Base-by-base conservation (phyloP, 2,113 vertebrate genomes). In the Peromyscus leucopus region DNA sequence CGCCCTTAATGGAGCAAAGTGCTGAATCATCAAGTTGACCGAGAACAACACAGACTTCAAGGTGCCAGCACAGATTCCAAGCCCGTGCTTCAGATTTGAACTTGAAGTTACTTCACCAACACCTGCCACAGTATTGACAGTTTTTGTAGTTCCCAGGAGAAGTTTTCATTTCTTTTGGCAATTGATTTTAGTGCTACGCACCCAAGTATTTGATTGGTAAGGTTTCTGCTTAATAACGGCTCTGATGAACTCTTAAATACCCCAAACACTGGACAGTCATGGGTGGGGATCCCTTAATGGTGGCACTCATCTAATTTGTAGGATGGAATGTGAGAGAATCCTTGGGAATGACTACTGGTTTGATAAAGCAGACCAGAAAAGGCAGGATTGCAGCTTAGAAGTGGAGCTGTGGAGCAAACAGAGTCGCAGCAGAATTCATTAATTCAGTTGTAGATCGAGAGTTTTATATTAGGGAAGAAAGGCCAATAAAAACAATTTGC, bases 401-500 rank as follows among this genome's bases (percentile, higher is more conserved):
- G 48, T 19, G 9, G 17, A 71, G 76, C n/a, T 46, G 0, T 87
- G 71, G 84, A 83, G 55, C 0, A 1, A 71, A 36, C 0, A 1
- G 46, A 92, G 42, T 36, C 24, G 11, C 39, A 51, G 36, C 69
- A 89, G 36, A 89, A 59, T 48, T 36, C 65, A 75, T 74, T 92
- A 11, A 96, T 90, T 90, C 48, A 92, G 21, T 42, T 65, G 19
- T 42, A 79, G 75, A 82, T 72, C 19, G 90, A 96, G 76, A 72
- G 33, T 84, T 96, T 96, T 90, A 71, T 76, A 31, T 57, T 86
- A 69, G 51, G 51, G 28, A 42, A 93, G 51, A 84, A 85, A 71
- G 26, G 22, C 46, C 63, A 82, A 11, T 85, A 57, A 59, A 89
- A 75, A 89, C 28, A 92, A 51, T 48, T 88, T 87, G 7, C 63